Percentiles rank a stretch among this genome's conserved stretches.
phyloP scores from a whole-genome alignment of 2,888 invertebrate species.

The Brachycybe producta region DNA sequence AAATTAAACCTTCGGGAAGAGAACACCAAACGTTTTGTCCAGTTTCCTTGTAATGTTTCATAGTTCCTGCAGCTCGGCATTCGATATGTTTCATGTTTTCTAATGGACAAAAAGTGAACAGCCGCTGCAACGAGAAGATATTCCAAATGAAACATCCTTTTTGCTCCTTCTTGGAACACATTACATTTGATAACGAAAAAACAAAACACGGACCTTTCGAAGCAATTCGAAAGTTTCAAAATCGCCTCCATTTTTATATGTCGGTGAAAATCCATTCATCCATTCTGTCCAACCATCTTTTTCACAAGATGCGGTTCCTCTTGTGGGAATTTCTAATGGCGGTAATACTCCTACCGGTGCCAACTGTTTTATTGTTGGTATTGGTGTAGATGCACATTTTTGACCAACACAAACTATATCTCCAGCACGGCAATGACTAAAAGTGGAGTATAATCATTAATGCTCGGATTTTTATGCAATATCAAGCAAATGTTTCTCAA shows the following conservation, averaged over 20 bases:
- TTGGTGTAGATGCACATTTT: slow-evolving; percentile 22
- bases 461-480: too few species aligned
- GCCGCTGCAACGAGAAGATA: slow-evolving; percentile 3
- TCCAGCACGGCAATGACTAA: slow-evolving; percentile 30
- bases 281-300: slow-evolving; percentile 63
- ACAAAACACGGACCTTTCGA: slow-evolving; percentile 14
- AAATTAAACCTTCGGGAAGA: slow-evolving; percentile 55
- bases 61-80: slow-evolving; percentile 55
- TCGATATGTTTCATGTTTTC: slow-evolving; percentile 55
- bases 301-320: slow-evolving; percentile 40
- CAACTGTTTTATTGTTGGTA: slow-evolving; percentile 19
- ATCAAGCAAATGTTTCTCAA: too few species aligned
- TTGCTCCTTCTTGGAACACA: too few species aligned
- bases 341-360: slow-evolving; percentile 19
- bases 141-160: too few species aligned
- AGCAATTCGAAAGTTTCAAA: slow-evolving; percentile 25
- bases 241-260: slow-evolving; percentile 28
- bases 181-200: too few species aligned
- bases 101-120: slow-evolving; percentile 38
- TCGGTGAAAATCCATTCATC: slow-evolving; percentile 45
- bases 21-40: slow-evolving; percentile 64
- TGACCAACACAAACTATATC: slow-evolving; percentile 28
- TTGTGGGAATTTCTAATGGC: slow-evolving; percentile 26
- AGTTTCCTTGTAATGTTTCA: slow-evolving; percentile 50
- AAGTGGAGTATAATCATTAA: too few species aligned